Evolutionary conservation across 2,888 invertebrate species (phyloP).

Genomic region (Neoascia interrupta): DNA sequence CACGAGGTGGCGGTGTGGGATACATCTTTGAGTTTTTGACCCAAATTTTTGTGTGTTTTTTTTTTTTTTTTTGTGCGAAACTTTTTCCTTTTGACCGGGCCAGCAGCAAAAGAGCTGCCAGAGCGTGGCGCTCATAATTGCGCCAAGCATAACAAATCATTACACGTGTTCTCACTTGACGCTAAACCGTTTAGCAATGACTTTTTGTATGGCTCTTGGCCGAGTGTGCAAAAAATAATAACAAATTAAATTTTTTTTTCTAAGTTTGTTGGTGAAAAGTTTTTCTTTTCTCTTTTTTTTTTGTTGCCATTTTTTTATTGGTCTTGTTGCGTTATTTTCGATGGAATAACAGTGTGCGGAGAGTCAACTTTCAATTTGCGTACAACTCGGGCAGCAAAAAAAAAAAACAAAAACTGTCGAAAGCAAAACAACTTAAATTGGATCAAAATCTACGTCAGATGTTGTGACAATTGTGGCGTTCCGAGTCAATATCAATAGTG

Average conservation of each 20-base stretch:
- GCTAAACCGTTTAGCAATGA: not conserved
- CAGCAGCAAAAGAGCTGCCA: not conserved
- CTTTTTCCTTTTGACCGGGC: not conserved
- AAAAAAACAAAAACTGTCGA: no score
- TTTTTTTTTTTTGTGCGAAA: not conserved
- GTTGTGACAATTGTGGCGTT: no score
- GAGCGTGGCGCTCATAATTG: constrained; percentile 10
- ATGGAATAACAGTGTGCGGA: not conserved
- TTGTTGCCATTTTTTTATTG: not conserved
- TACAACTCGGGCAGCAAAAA: not conserved
- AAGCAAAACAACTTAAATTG: no score
- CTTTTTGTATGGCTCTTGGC: not conserved
- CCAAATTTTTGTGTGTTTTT: constrained; percentile 18
- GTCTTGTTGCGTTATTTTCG: not conserved
- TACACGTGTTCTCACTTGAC: constrained; percentile 23
- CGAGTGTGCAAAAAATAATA: not conserved
- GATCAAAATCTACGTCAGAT: constrained; percentile 23
- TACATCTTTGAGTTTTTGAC: constrained; percentile 33
- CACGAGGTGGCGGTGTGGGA: constrained; percentile 36
- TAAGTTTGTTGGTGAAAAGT: not conserved
- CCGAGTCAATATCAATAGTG: no score
- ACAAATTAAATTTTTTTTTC: not conserved
- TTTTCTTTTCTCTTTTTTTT: not conserved
- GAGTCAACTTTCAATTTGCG: constrained; percentile 22
- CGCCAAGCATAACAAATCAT: constrained; percentile 7